Conservation (phyloP, 2,113 vertebrate species). For the Barbus barbus region DNA sequence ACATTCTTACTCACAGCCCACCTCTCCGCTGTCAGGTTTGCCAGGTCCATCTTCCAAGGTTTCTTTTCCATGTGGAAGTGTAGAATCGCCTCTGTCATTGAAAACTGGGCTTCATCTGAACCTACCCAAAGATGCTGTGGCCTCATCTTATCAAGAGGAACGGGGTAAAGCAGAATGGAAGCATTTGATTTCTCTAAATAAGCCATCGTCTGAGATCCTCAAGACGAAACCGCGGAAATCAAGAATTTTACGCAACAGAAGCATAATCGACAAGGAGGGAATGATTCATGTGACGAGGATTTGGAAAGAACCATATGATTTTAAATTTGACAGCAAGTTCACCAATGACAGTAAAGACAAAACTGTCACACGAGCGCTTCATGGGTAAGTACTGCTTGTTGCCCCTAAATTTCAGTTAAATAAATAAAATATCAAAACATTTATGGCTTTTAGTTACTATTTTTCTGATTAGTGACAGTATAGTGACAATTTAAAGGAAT, state of each 20-base stretch:
- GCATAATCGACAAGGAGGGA: constrained; percentile 56
- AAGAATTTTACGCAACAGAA: constrained; percentile 56
- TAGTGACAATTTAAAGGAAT: too few species aligned
- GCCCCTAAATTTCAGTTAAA: too few species aligned
- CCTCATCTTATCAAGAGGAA: constrained; percentile 47
- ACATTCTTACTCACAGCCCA: constrained; percentile 76
- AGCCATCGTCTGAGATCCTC: constrained; percentile 47
- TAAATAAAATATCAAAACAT: neutral
- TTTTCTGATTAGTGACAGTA: neutral
- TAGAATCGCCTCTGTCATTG: constrained; percentile 43
- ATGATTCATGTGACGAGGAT: constrained; percentile 76
- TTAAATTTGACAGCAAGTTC: constrained; percentile 87
- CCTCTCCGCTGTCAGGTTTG: constrained; percentile 71
- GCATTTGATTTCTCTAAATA: neutral
- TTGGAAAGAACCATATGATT: constrained; percentile 82
- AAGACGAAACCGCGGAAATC: constrained; percentile 46
- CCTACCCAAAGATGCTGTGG: neutral
- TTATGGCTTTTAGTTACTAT: neutral
- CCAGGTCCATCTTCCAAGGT: constrained; percentile 65
- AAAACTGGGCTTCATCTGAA: constrained; percentile 23
- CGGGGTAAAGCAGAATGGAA: constrained; percentile 44
- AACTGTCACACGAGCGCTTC: constrained; percentile 82
- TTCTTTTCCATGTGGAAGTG: constrained; percentile 61
- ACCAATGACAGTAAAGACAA: constrained; percentile 81
- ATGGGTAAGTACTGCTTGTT: constrained; percentile 81